Percentiles rank a stretch among this genome's conserved stretches.
Evolutionary conservation across 2,113 vertebrate genomes (phyloP).

Genomic region (Pogona vitticeps): DNA sequence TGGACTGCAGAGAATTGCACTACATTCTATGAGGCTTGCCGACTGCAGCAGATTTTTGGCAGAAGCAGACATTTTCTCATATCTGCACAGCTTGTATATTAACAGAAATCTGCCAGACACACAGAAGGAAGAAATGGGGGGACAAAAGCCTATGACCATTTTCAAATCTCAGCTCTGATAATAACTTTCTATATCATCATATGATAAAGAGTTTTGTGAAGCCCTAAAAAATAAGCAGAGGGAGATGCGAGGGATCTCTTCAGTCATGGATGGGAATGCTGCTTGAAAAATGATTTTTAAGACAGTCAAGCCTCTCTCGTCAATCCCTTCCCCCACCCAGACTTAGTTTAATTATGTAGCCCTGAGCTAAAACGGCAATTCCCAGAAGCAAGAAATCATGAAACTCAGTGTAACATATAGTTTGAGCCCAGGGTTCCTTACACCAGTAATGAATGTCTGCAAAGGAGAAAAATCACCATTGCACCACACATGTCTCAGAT

Average conservation of each 20-base stretch:
- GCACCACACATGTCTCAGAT: not conserved
- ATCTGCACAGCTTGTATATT: slow-evolving; percentile 38
- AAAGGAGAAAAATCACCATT: not conserved
- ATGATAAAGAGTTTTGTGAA: too few relatives aligned
- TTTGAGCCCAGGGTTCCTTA: not conserved
- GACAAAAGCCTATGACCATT: not conserved
- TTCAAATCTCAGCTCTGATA: slow-evolving; percentile 27
- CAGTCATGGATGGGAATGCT: too few relatives aligned
- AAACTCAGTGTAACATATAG: too few relatives aligned
- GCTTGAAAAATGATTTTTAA: not conserved
- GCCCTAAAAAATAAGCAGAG: not conserved
- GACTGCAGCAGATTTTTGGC: slow-evolving; percentile 66
- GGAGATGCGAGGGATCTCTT: not conserved
- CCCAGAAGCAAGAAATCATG: too few relatives aligned
- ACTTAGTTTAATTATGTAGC: not conserved
- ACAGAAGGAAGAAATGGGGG: slow-evolving; percentile 41
- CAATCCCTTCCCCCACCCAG: not conserved
- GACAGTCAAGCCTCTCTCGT: not conserved
- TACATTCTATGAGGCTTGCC: slow-evolving; percentile 50
- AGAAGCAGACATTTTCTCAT: slow-evolving; percentile 36
- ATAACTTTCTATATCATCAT: slow-evolving; percentile 32
- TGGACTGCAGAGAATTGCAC: slow-evolving; percentile 60
- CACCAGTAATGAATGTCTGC: not conserved
- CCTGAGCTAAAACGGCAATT: too few relatives aligned
- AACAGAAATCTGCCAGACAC: slow-evolving; percentile 33